Evolutionary conservation across 2,797 vertebrate genomes (phyloP), one percentile per base, ranked within the genome.

Genomic region (Basileuterus tristriatus): DNA sequence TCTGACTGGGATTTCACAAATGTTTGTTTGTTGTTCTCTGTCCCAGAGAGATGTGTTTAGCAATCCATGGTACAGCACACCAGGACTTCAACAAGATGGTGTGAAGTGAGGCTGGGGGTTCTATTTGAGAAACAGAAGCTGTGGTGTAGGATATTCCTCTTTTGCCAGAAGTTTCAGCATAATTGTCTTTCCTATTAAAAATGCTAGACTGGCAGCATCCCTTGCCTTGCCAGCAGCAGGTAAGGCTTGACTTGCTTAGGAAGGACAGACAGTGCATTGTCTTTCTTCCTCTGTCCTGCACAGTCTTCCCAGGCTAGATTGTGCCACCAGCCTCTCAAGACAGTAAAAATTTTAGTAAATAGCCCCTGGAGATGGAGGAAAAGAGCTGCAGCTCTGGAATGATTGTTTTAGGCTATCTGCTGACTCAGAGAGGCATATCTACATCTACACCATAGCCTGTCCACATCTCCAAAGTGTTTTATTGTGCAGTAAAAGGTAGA

Each of bases 1-100:
- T 96, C 64, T 12, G 34, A 74, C 14, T 78, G 62, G 0, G 3
- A 82, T 93, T 95, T 94, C 85, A 94, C 62, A 95, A 91, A 93
- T 47, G 10, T 90, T 91, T 94, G 32, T 88, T 92, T 95, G 63
- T 76, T 94, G 34, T 59, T 79, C 58, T 83, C 43, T 72, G 84
- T 87, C 68, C 60, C 90, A 70, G 67, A 80, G 41, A 78, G 41
- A 50, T 83, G 27, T 65, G 53, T 92, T 96, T 93, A 77, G 80
- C 83, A 95, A 60, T 79, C 56, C 52, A 52, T 34, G 67, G 65
- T 71, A 41, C 50, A 63, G 56, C 70, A 84, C 62, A 94, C 44
- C 44, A 94, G 89, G 83, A 59, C 41, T 83, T 76, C 83, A 86
- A 59, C 5, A 69, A 69, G 77, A 91, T 23, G 65, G 16, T 69